Evolutionary conservation across 2,888 invertebrate species (phyloP).

Genomic region (Drosophila melanosoma): DNA sequence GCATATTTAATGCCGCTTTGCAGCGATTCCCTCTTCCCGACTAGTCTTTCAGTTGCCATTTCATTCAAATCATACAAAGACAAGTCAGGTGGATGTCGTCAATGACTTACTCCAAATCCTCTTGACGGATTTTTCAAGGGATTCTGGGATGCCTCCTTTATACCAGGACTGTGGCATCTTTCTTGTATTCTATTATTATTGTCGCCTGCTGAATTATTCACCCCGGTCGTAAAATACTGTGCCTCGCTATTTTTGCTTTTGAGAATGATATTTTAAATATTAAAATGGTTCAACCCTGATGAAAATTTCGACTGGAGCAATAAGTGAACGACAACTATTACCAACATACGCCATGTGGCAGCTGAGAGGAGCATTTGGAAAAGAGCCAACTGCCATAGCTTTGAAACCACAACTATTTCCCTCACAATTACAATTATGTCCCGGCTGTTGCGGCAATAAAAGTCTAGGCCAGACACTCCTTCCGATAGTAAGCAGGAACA

Average conservation of each 20-base stretch:
- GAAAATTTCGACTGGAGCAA: constrained; percentile 6
- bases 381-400: constrained; percentile 38
- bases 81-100: constrained; percentile 8
- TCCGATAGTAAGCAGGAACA: constrained; percentile 17
- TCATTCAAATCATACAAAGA: constrained; percentile 24
- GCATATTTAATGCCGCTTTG: constrained; percentile 52
- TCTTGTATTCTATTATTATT: constrained; percentile 65
- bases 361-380: constrained; percentile 46
- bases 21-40: constrained; percentile 18
- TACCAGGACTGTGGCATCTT: constrained; percentile 1
- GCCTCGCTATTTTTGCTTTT: constrained; percentile 36
- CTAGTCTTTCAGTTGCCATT: constrained; percentile 16
- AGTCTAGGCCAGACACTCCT: constrained; percentile 33
- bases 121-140: constrained; percentile 34
- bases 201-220: constrained; percentile 68
- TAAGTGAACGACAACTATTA: constrained; percentile 28
- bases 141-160: constrained; percentile 34
- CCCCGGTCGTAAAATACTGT: constrained; percentile 32
- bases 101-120: background rate
- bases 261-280: constrained; percentile 69
- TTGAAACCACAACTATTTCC: constrained; percentile 44
- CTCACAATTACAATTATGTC: constrained; percentile 51
- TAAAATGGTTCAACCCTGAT: constrained; percentile 56
- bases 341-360: constrained; percentile 11
- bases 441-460: constrained; percentile 53